Evolutionary conservation across 2,888 invertebrate genomes (phyloP).

Genomic region (Tridacna crocea): DNA sequence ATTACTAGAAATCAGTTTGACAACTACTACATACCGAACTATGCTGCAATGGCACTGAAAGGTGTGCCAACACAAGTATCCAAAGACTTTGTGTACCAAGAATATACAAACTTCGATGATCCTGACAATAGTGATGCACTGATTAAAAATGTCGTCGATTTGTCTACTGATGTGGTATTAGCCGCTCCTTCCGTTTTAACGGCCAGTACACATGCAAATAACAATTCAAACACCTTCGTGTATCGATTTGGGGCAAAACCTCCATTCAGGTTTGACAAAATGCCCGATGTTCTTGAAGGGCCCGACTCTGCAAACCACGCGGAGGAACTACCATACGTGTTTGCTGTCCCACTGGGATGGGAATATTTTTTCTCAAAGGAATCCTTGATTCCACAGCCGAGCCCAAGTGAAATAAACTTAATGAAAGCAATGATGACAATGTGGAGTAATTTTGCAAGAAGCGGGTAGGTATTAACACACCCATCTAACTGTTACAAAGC

Average conservation of each 20-base stretch:
- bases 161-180: constrained; percentile 25
- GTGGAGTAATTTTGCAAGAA: constrained; percentile 31
- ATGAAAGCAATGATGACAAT: constrained; percentile 24
- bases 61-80: constrained; percentile 20
- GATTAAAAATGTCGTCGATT: background rate
- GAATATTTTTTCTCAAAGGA: constrained; percentile 9
- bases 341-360: constrained; percentile 1
- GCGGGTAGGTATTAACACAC: constrained; percentile 16
- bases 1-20: constrained; percentile 19
- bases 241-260: constrained; percentile 28
- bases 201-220: constrained; percentile 14
- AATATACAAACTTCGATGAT: constrained; percentile 30
- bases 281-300: constrained; percentile 3
- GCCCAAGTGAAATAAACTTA: background rate
- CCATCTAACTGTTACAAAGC: background rate
- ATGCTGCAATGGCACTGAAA: background rate
- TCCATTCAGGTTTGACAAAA: background rate
- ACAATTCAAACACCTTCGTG: constrained; percentile 18
- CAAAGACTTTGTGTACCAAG: background rate
- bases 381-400: background rate
- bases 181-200: constrained; percentile 28
- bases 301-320: constrained; percentile 24
- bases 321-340: constrained; percentile 28
- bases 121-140: constrained; percentile 6
- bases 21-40: background rate